phyloP scores from a whole-genome alignment of 2,888 invertebrate species.

The Resseliella maxima region DNA sequence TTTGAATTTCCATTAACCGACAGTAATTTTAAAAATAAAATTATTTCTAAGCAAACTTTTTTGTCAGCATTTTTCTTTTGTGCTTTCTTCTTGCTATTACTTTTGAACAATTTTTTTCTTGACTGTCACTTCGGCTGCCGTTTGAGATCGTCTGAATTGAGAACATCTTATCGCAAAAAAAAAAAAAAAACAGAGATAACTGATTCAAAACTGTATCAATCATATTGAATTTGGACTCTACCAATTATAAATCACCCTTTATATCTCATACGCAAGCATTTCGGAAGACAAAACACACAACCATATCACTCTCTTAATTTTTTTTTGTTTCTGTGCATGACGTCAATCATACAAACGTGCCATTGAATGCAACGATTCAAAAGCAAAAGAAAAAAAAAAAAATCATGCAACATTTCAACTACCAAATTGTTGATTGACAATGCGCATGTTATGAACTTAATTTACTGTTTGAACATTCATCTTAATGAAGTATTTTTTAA shows the following conservation, averaged over 20 bases:
- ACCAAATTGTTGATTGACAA: constrained; percentile 17
- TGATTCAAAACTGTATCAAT: constrained; percentile 6
- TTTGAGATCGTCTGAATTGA: neutral
- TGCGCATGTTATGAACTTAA: neutral
- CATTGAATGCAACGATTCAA: neutral
- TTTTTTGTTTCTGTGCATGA: neutral
- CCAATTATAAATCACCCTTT: neutral
- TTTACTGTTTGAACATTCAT: neutral
- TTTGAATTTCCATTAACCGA: too few relatives aligned
- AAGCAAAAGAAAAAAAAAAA: neutral
- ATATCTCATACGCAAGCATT: neutral
- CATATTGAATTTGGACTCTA: constrained; percentile 4
- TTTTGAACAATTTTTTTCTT: neutral
- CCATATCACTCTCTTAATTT: neutral
- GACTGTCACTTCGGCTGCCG: too few relatives aligned
- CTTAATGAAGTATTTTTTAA: neutral
- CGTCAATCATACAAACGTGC: neutral
- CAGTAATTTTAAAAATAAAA: too few relatives aligned
- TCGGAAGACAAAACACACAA: neutral
- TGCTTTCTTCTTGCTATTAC: neutral
- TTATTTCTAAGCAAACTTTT: too few relatives aligned
- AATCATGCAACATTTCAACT: neutral
- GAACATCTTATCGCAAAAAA: neutral
- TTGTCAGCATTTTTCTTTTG: too few relatives aligned
- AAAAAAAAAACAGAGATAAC: constrained; percentile 6